Evolutionary conservation across 2,888 invertebrate species (phyloP), one percentile per base, ranked within the genome.

Genomic region (Polylopha cassiicola): DNA sequence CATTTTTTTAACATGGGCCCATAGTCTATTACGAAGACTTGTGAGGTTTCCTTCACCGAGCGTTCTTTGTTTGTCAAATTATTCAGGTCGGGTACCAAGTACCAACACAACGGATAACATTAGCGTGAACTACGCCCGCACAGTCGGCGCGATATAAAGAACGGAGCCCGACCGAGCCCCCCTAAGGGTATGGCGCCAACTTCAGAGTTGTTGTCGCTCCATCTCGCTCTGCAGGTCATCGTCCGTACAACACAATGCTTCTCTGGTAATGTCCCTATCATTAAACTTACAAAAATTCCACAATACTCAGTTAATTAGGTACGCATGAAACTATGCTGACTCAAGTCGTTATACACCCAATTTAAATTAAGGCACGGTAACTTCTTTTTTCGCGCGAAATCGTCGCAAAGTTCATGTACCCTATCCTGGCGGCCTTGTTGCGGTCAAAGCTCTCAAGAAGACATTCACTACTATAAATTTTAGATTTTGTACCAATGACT

Each of bases 131-230:
- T n/a, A n/a, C n/a, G n/a, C n/a, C n/a, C n/a, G n/a, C n/a, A n/a
- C n/a, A n/a, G n/a, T n/a, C n/a, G n/a, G n/a, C n/a, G n/a, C n/a
- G n/a, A n/a, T n/a, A n/a, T n/a, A n/a, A n/a, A n/a, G n/a, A n/a
- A n/a, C n/a, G n/a, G n/a, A 23, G 9, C 17, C 3, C 18, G 29
- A 4, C 7, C 18, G 32, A 22, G 23, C 22, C 17, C 29, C 28
- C 39, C 29, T 15, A 29, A 29, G 39, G 48, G 50, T 49, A 46
- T 67, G n/a, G 78, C 71, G 67, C 81, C 69, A 84, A 84, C 81
- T 84, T 84, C 84, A 81, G 65, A 53, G 66, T 81, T 85, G 82
- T 85, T 85, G 82, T 85, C 75, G 67, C 57, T 81, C 84, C 52
- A 66, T 84, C 85, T 78, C 82, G 58, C 61, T 70, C 84, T 76